These are phyloP conservation scores for Galaxias olidus DNA, from an alignment of 2,797 vertebrate genomes.

Conservation along the genomic window DNA sequence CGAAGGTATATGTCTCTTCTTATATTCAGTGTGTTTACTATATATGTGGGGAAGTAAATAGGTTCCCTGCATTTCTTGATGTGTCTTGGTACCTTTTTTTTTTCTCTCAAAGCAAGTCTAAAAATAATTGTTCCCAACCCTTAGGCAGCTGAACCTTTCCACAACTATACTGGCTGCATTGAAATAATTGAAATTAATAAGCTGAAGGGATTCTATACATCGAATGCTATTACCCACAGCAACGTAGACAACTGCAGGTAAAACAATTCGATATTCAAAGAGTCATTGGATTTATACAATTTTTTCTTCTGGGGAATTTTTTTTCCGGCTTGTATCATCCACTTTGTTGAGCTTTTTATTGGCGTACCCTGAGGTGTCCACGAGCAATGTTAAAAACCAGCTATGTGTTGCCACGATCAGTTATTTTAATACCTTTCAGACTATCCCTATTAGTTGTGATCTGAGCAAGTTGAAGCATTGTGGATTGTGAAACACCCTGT, in stretches of 20 bases:
- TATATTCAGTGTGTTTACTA: too few relatives aligned
- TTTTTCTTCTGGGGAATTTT: background rate
- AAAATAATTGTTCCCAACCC: constrained; percentile 20
- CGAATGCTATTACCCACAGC: constrained; percentile 71
- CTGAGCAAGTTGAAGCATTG: too few relatives aligned
- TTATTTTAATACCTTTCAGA: too few relatives aligned
- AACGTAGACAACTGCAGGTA: constrained; percentile 84
- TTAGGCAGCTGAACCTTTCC: constrained; percentile 74
- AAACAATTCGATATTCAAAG: constrained; percentile 35
- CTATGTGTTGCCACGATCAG: too few relatives aligned
- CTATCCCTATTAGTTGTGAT: too few relatives aligned
- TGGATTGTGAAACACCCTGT: too few relatives aligned
- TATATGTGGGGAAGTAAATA: too few relatives aligned
- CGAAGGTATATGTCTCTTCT: too few relatives aligned
- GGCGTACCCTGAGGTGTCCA: constrained; percentile 4
- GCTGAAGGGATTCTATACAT: constrained; percentile 69
- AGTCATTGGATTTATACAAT: constrained; percentile 10
- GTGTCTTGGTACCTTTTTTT: background rate
- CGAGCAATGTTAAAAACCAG: background rate
- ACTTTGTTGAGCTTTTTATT: background rate
- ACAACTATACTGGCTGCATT: constrained; percentile 88
- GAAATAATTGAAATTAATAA: constrained; percentile 82
- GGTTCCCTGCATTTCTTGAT: background rate
- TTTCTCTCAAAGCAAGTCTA: constrained; percentile 26
- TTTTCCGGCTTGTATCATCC: background rate